Conservation (phyloP, 2,113 vertebrate species). For the Carettochelys insculpta region DNA sequence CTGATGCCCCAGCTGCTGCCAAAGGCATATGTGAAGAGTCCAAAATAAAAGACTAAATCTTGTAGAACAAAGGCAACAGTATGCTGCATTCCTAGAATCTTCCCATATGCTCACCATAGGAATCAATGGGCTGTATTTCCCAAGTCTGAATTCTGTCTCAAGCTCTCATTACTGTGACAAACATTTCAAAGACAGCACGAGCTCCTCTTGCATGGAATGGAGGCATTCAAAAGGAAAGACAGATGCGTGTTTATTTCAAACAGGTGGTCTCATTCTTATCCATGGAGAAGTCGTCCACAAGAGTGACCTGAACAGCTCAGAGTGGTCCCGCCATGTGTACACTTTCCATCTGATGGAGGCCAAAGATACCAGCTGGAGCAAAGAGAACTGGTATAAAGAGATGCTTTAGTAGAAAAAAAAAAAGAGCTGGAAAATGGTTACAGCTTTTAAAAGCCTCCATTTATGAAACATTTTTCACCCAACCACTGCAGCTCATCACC, state of each 20-base stretch:
- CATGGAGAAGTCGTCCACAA: slow-evolving; percentile 94
- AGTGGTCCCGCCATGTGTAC: slow-evolving; percentile 86
- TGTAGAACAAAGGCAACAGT: not conserved
- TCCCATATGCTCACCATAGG: not conserved
- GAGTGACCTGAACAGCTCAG: slow-evolving; percentile 86
- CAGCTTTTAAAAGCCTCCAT: not conserved
- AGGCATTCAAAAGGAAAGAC: not conserved
- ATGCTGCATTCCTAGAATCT: not conserved
- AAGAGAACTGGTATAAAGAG: slow-evolving; percentile 89
- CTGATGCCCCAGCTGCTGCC: not conserved
- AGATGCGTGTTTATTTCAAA: not conserved
- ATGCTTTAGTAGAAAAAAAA: not conserved
- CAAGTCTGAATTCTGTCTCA: not conserved
- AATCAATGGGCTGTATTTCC: not conserved
- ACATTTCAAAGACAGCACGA: not conserved
- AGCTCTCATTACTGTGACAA: not conserved
- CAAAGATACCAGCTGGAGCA: slow-evolving; percentile 86
- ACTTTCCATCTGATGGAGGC: slow-evolving; percentile 95
- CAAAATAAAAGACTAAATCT: not conserved
- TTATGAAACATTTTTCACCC: not conserved
- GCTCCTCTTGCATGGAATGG: not conserved
- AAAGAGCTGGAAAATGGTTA: not conserved
- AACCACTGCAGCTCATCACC: not conserved
- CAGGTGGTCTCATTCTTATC: slow-evolving; percentile 90
- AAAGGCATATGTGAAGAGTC: not conserved